Percentiles rank a stretch among this genome's conserved stretches.
These are phyloP conservation scores for Indicator indicator DNA, from an alignment of 2,113 vertebrate species.

Conservation along the genomic window DNA sequence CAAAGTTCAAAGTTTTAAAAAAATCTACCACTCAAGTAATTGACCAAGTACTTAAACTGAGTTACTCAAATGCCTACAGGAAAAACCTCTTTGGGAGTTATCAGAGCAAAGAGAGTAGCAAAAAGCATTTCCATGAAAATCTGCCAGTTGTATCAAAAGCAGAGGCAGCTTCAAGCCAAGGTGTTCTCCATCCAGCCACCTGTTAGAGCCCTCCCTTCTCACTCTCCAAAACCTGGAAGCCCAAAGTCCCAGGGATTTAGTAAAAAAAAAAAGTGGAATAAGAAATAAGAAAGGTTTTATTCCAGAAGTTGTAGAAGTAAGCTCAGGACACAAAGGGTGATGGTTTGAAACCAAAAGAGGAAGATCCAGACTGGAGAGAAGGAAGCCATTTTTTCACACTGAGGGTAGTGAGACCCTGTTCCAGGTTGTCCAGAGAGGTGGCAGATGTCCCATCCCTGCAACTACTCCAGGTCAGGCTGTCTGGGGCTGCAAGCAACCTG, in stretches of 20 bases:
- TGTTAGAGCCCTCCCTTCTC: not conserved
- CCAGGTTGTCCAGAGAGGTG: no score
- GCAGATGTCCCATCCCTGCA: no score
- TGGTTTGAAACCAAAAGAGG: no score
- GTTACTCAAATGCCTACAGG: not conserved
- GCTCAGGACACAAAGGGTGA: no score
- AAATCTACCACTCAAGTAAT: not conserved
- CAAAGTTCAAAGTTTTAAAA: not conserved
- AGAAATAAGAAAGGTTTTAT: accelerated
- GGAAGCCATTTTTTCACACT: no score
- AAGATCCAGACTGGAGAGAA: no score
- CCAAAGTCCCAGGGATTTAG: not conserved
- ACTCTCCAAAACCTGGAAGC: not conserved
- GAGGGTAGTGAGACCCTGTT: no score
- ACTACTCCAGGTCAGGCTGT: no score
- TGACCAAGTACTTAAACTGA: not conserved
- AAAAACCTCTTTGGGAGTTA: not conserved
- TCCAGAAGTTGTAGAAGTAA: not conserved
- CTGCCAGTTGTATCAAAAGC: not conserved
- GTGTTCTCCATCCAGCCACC: not conserved
- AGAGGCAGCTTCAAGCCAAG: not conserved
- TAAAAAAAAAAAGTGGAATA: not conserved
- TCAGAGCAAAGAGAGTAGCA: not conserved
- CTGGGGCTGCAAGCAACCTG: no score
- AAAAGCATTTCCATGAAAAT: not conserved